phyloP scores from a whole-genome alignment of 2,888 invertebrate species.

The Mimachlamys varia region DNA sequence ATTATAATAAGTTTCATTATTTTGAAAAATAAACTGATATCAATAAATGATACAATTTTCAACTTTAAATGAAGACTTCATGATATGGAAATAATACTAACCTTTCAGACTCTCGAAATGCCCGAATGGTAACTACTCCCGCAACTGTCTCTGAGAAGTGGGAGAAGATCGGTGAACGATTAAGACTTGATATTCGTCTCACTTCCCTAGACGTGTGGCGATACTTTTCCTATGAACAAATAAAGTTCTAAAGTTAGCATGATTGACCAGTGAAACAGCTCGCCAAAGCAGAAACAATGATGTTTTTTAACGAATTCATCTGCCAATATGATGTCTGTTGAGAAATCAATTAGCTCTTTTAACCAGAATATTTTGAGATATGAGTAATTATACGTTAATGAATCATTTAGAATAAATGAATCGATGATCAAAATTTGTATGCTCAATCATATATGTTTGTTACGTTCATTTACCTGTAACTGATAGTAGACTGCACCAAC shows the following conservation, averaged over 20 bases:
- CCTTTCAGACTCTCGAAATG: constrained; percentile 84
- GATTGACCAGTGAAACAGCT: too few species aligned
- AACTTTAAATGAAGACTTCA: neutral
- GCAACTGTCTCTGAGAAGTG: constrained; percentile 95
- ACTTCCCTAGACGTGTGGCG: constrained; percentile 91
- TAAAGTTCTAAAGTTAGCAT: neutral
- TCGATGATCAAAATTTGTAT: too few species aligned
- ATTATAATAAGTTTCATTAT: too few species aligned
- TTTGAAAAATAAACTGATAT: neutral
- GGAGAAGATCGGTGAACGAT: constrained; percentile 95
- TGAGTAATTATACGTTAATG: too few species aligned
- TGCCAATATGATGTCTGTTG: too few species aligned
- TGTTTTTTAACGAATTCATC: too few species aligned
- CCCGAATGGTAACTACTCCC: constrained; percentile 91
- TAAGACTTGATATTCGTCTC: constrained; percentile 92
- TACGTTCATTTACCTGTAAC: constrained; percentile 84
- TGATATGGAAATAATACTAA: constrained; percentile 53
- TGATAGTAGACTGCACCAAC: constrained; percentile 92
- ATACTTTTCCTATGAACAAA: constrained; percentile 83
- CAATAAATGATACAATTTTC: neutral
- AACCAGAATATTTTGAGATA: too few species aligned
- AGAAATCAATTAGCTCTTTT: too few species aligned
- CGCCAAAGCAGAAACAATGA: too few species aligned
- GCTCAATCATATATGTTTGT: neutral
- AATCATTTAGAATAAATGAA: too few species aligned